These are phyloP conservation scores for Scaptomyza polygonia DNA, from an alignment of 2,888 invertebrate species.

Conservation along the genomic window DNA sequence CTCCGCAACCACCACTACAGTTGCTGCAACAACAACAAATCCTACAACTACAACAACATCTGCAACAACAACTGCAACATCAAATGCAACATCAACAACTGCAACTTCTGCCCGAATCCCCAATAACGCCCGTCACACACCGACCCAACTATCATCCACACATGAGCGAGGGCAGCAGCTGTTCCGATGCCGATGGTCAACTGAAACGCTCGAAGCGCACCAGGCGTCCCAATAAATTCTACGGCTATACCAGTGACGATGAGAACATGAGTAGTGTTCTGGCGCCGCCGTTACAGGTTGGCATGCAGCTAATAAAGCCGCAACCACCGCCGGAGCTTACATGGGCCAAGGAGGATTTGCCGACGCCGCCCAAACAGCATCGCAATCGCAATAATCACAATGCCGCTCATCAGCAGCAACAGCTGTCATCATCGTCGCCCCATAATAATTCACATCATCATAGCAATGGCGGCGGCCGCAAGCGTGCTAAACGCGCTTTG, in stretches of 20 bases:
- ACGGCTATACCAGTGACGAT: conserved; percentile 94
- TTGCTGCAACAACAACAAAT: conserved; percentile 14
- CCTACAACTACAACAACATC: background rate
- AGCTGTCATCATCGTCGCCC: conserved; percentile 13
- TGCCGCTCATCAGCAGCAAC: conserved; percentile 25
- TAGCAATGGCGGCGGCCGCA: conserved; percentile 59
- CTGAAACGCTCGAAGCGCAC: conserved; percentile 91
- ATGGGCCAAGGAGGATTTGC: conserved; percentile 90
- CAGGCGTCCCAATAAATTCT: conserved; percentile 93
- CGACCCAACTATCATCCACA: conserved; percentile 53
- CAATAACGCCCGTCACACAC: conserved; percentile 67
- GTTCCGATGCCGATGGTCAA: conserved; percentile 86
- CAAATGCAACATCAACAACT: conserved; percentile 8
- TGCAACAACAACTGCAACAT: conserved; percentile 13
- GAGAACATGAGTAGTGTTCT: conserved; percentile 86
- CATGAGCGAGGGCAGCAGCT: conserved; percentile 84
- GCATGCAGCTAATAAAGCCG: conserved; percentile 84
- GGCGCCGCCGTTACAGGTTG: conserved; percentile 80
- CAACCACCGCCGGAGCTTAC: conserved; percentile 88
- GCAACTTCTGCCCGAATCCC: conserved; percentile 45
- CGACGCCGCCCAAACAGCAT: conserved; percentile 85
- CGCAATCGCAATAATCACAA: conserved; percentile 49
- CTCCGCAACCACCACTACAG: conserved; percentile 2
- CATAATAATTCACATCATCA: conserved; percentile 32
- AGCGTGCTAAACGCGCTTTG: conserved; percentile 56